phyloP scores from a whole-genome alignment of 2,113 vertebrate species.

The Alectura lathami region DNA sequence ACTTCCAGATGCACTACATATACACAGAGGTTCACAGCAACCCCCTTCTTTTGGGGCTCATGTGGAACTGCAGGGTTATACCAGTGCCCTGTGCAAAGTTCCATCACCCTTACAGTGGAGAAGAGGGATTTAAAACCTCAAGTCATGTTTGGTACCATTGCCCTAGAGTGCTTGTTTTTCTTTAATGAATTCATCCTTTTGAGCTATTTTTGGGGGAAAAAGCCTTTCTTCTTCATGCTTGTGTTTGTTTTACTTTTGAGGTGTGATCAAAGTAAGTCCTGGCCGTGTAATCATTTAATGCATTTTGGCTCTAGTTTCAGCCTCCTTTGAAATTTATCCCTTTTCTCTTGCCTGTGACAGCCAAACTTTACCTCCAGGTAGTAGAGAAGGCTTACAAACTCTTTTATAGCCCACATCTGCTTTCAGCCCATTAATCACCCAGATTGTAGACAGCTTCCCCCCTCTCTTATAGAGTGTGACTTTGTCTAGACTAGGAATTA shows the following conservation, averaged over 20 bases:
- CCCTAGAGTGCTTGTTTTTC: slow-evolving; percentile 32
- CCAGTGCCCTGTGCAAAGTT: neutral
- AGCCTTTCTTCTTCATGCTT: slow-evolving; percentile 43
- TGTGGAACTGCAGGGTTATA: neutral
- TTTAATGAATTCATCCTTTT: slow-evolving; percentile 57
- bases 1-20: neutral
- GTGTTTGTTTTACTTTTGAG: slow-evolving; percentile 69
- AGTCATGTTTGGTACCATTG: neutral
- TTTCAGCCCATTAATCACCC: slow-evolving; percentile 60
- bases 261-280: slow-evolving; percentile 66
- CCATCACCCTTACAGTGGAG: neutral
- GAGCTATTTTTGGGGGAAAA: neutral
- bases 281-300: slow-evolving; percentile 62
- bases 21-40: neutral
- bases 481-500: slow-evolving; percentile 67
- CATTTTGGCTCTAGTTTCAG: slow-evolving; percentile 62
- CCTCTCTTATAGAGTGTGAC: neutral
- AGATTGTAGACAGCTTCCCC: slow-evolving; percentile 16
- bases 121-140: neutral
- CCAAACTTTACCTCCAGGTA: slow-evolving; percentile 66
- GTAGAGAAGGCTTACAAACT: slow-evolving; percentile 34
- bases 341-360: slow-evolving; percentile 55
- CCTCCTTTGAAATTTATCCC: slow-evolving; percentile 64
- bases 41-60: neutral
- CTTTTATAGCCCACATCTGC: slow-evolving; percentile 63